Conservation (phyloP, 2,797 vertebrate species). For the Etheostoma nigrum region DNA sequence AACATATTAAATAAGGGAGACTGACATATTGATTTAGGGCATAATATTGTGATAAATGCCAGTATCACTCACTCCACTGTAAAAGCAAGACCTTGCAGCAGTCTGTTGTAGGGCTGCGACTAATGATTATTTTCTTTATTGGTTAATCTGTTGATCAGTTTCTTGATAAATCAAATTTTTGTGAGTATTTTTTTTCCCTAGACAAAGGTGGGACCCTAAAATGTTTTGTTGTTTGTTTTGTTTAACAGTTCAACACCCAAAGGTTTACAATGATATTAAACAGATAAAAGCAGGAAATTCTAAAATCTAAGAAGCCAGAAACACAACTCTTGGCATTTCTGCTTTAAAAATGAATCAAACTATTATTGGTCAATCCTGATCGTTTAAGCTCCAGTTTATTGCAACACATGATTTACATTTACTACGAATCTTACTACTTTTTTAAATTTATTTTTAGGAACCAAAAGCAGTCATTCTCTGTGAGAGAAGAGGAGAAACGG, state of each 20-base stretch:
- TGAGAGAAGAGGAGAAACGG: constrained; percentile 21
- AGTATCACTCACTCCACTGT: constrained; percentile 29
- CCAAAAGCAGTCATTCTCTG: neutral
- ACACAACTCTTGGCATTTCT: neutral
- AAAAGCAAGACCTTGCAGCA: constrained; percentile 23
- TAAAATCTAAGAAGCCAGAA: neutral
- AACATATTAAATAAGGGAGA: constrained; percentile 30
- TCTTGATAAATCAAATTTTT: neutral
- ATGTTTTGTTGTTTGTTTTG: neutral
- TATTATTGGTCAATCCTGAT: neutral
- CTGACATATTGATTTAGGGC: constrained; percentile 32
- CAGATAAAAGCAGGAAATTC: neutral
- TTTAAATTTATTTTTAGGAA: neutral
- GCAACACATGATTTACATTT: constrained; percentile 12
- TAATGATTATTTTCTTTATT: neutral
- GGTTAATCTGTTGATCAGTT: neutral
- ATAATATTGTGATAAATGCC: constrained; percentile 42
- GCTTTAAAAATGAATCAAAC: neutral
- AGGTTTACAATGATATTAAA: neutral
- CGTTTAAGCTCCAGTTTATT: neutral
- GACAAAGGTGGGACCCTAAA: neutral
- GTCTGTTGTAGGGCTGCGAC: neutral
- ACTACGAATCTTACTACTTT: neutral
- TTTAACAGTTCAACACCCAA: neutral
- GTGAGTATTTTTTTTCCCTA: too few species aligned